Evolutionary conservation across 2,888 invertebrate species (phyloP).

Genomic region (Nemapogon koenigi): DNA sequence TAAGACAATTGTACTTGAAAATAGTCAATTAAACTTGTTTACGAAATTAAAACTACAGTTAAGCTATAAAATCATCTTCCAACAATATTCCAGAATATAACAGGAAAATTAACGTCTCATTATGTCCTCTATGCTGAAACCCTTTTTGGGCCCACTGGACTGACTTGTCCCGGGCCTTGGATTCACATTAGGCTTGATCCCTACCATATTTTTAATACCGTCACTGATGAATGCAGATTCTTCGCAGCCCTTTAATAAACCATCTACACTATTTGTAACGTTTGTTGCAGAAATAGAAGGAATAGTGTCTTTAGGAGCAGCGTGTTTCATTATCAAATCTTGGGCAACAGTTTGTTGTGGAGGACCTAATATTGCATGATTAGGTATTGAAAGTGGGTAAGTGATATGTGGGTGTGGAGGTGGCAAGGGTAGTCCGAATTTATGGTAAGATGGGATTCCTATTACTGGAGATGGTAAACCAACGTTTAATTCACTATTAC

Average conservation of each 20-base stretch:
- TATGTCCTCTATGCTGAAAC: slow-evolving; percentile 90
- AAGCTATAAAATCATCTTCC: too few species aligned
- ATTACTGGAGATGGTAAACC: slow-evolving; percentile 45
- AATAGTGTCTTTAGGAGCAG: slow-evolving; percentile 49
- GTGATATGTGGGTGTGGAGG: slow-evolving; percentile 52
- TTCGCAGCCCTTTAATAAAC: slow-evolving; percentile 32
- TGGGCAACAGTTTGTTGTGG: slow-evolving; percentile 60
- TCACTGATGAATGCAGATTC: slow-evolving; percentile 43
- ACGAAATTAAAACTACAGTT: too few species aligned
- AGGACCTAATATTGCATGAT: slow-evolving; percentile 36
- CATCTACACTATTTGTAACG: slow-evolving; percentile 37
- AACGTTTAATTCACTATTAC: slow-evolving; percentile 19
- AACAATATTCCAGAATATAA: slow-evolving; percentile 13
- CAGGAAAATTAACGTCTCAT: slow-evolving; percentile 75
- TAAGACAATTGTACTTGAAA: too few species aligned
- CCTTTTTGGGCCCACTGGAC: slow-evolving; percentile 74
- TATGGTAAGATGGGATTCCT: slow-evolving; percentile 54
- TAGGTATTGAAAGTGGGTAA: slow-evolving; percentile 35
- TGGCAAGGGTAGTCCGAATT: slow-evolving; percentile 53
- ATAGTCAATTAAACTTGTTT: too few species aligned
- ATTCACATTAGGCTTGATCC: slow-evolving; percentile 50
- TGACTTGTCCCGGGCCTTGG: slow-evolving; percentile 64
- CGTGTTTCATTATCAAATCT: slow-evolving; percentile 60
- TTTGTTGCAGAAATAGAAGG: slow-evolving; percentile 38
- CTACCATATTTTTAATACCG: slow-evolving; percentile 59